phyloP scores from a whole-genome alignment of 2,113 vertebrate genomes.

The Hemiscyllium ocellatum region DNA sequence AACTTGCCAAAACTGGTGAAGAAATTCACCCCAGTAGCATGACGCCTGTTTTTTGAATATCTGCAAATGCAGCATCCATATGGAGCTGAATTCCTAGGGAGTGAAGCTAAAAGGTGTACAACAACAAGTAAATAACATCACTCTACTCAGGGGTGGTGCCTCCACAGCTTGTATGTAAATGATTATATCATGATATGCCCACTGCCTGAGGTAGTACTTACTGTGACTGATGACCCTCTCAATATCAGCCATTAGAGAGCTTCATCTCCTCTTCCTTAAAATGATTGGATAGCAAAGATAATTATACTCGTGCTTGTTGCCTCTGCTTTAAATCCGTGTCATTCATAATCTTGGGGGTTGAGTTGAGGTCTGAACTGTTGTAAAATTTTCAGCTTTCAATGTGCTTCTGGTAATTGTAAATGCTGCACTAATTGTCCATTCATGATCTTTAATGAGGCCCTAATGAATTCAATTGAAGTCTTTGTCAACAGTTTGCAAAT shows the following conservation, averaged over 20 bases:
- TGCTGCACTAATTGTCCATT: not conserved
- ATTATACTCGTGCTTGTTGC: not conserved
- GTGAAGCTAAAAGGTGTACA: not conserved
- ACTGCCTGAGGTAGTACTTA: not conserved
- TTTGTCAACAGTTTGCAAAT: not conserved
- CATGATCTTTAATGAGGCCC: not conserved
- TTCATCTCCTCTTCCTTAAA: not conserved
- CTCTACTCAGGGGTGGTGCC: not conserved
- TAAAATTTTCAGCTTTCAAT: not conserved
- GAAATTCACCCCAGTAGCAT: not conserved
- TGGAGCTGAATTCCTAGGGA: not conserved
- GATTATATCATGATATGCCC: not conserved
- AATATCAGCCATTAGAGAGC: not conserved
- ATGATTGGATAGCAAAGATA: not conserved
- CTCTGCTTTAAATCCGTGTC: not conserved
- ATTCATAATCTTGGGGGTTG: not conserved
- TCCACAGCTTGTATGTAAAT: not conserved
- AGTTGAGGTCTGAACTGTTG: not conserved
- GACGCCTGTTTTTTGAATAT: not conserved
- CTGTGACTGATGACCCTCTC: not conserved
- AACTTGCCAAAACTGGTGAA: not conserved
- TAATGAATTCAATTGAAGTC: not conserved
- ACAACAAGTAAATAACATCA: not conserved
- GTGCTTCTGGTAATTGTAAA: not conserved
- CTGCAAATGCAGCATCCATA: not conserved